Percentiles rank a stretch among this genome's conserved stretches.
phyloP scores from a whole-genome alignment of 1,140 invertebrate species.

The Trigoniulus corallinus region DNA sequence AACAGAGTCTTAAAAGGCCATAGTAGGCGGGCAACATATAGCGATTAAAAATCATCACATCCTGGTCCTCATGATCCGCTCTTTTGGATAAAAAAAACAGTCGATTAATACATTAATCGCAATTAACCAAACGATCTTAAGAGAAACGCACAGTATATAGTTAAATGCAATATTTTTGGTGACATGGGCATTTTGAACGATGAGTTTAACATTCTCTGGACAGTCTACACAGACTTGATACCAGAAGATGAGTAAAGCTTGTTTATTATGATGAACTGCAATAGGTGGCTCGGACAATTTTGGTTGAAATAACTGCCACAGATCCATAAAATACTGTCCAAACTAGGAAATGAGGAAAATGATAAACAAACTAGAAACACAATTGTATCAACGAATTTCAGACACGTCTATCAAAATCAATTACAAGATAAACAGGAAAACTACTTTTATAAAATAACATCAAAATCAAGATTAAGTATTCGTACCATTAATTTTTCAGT shows the following conservation, averaged over 20 bases:
- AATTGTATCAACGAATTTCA: no score
- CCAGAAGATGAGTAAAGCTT: conserved; percentile 80
- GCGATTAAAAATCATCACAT: conserved; percentile 81
- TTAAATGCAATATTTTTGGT: conserved; percentile 91
- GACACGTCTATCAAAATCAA: no score
- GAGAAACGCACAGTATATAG: conserved; percentile 74
- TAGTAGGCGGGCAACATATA: conserved; percentile 90
- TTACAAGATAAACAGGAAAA: no score
- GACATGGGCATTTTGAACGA: conserved; percentile 62
- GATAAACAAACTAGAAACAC: neutral
- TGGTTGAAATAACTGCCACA: conserved; percentile 88
- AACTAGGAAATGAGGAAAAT: conserved; percentile 35
- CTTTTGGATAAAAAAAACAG: conserved; percentile 8
- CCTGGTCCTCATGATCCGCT: conserved; percentile 88
- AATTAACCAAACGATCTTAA: neutral
- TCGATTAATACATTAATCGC: neutral
- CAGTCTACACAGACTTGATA: conserved; percentile 80
- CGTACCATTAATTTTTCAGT: conserved; percentile 84
- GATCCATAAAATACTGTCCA: conserved; percentile 69
- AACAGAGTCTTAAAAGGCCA: conserved; percentile 70
- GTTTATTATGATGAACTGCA: conserved; percentile 86
- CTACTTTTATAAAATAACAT: no score
- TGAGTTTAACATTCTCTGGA: conserved; percentile 74
- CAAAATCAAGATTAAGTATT: conserved; percentile 17
- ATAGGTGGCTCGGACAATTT: conserved; percentile 88